Evolutionary conservation across 2,113 vertebrate genomes (phyloP).

Genomic region (Isurus oxyrinchus): DNA sequence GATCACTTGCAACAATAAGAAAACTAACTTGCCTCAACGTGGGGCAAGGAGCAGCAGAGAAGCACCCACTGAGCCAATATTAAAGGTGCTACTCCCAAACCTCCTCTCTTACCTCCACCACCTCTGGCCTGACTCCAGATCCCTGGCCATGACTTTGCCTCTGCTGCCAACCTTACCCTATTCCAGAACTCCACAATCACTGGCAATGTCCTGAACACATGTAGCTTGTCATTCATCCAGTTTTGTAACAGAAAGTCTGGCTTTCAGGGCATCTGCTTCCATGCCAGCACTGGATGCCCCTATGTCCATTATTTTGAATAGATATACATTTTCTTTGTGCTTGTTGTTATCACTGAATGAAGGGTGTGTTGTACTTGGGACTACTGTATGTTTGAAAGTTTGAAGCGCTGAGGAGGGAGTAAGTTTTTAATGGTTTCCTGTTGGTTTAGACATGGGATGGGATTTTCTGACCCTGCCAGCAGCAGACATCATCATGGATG

Average conservation of each 20-base stretch:
- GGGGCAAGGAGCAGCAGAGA: background rate
- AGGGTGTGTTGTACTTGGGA: no score
- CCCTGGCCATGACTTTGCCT: background rate
- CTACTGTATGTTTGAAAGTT: background rate
- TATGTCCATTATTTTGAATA: no score
- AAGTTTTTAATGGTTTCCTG: background rate
- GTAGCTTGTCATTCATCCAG: no score
- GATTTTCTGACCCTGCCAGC: no score
- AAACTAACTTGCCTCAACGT: background rate
- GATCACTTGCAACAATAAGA: background rate
- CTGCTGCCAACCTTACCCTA: background rate
- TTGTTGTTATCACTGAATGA: no score
- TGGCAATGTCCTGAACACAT: background rate
- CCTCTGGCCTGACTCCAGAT: background rate
- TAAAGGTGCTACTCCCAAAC: background rate
- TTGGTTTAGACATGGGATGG: background rate
- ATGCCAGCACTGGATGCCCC: no score
- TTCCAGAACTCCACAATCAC: background rate
- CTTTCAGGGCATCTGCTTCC: no score
- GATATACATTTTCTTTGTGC: no score
- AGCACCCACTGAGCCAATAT: background rate
- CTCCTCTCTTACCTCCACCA: background rate
- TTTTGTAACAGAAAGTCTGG: no score
- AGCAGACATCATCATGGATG: no score
- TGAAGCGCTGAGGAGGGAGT: background rate